Base-by-base conservation (phyloP, 2,797 vertebrate species). In the Triplophysa bombifrons region DNA sequence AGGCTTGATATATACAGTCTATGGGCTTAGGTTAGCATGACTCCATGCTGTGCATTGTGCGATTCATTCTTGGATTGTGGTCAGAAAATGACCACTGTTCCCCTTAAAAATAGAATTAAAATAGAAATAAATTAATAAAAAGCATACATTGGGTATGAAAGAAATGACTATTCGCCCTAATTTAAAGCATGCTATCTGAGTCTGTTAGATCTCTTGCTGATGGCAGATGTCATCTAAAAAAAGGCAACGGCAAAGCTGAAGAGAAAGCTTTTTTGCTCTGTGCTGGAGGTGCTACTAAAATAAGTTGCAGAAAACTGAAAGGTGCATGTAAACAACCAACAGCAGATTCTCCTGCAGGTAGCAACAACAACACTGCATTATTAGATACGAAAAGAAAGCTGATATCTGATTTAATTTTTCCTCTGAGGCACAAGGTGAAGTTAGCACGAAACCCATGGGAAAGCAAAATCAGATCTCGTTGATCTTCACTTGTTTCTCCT, bases 141-240 rank as follows among this genome's bases (percentile, higher is more conserved):
- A 12, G 0, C 27, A 38, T 78, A 58, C 22, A 44, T 63, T 51
- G 44, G 41, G 75, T 19, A 70, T 70, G 76, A 63, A 46, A 78
- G 68, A 58, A 48, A 53, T 41, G n/a, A 61, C 61, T n/a, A n/a
- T 66, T 58, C 48, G 44, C 9, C 41, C 10, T 11, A 9, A 69
- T 61, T 69, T 55, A 34, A n/a, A 50, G 44, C 53, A 68, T 13
- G 61, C 61, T 34, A 38, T 38, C 69, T 10, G 69, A 71, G 67
- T 14, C 67, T 78, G 69, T 70, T 78, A 71, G 69, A 67, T 71
- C 48, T 56, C n/a, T 41, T 70, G 56, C 38, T 70, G 56, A 61
- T 63, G 56, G 38, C 76, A 78, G 56, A 41, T 51, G 16, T 25
- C 76, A 78, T 70, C 66, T 50, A 56, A 12, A 76, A 25, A 76